Base-by-base conservation (phyloP, 1,140 invertebrate species). In the Adoxophyes honmai region DNA sequence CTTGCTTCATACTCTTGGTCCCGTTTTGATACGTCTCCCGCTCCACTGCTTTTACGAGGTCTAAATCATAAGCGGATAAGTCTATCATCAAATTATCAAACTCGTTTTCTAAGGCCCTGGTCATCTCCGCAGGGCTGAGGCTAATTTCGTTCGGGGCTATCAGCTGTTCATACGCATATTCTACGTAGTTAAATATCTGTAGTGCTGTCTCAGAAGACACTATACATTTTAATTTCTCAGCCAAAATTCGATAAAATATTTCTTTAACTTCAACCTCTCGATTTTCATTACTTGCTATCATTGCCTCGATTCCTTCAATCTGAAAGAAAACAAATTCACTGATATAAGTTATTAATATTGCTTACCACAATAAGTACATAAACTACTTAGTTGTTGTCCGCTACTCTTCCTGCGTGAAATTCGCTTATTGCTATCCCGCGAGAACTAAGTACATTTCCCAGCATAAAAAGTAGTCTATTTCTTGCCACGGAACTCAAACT, bases 151-250 rank as follows among this genome's bases (percentile, higher is more conserved):
- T 93, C 11, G 89, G 78, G 0, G 85, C 89, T 9, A 94, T 87
- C 11, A 92, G 80, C 37, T 86, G 88, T 66, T 93, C 91, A 68
- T 93, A 94, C 11, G 92, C 86, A 63, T 93, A 92, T 70, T 93
- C 91, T 4, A 94, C 87, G 61, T 91, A 92, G 21, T 92, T 90
- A 55, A 90, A 88, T 57, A 93, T 75, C 64, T 91, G 86, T 13
- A 94, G 68, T 0, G 91, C 87, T 1, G 89, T 87, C 36, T 92
- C 89, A 2, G 92, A 92, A 51, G 91, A 90, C 1, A 93, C 73
- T 14, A 84, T 61, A 60, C 74, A 68, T 16, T 62, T 64, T 18
- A 88, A 75, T 59, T 81, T 81, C 8, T 81, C 70, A 16, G 78
- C 64, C 42, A 88, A 60, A 42, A 84, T 79, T 59, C 59, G 73